Percentiles rank a stretch among this genome's conserved stretches.
phyloP scores from a whole-genome alignment of 2,797 vertebrate species.

The Acanthopagrus latus region DNA sequence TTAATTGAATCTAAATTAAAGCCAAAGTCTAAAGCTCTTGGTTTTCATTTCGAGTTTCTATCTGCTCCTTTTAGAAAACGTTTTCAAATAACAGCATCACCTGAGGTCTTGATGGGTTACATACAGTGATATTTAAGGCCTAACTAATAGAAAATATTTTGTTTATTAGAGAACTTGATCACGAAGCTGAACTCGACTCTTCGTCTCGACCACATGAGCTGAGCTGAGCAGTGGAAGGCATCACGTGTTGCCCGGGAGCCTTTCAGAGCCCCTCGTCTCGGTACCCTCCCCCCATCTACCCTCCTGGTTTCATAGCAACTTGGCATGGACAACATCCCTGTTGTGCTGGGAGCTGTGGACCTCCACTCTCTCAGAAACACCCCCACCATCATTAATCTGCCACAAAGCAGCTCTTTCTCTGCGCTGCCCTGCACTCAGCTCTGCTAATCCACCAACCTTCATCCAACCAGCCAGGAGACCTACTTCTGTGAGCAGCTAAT shows the following conservation, averaged over 20 bases:
- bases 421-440: slow-evolving; percentile 1
- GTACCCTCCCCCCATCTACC: neutral
- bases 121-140: too few relatives aligned
- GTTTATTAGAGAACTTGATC: neutral
- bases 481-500: neutral
- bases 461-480: neutral
- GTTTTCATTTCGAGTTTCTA: too few relatives aligned
- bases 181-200: neutral
- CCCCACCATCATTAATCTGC: slow-evolving; percentile 34
- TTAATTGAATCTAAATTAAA: too few relatives aligned
- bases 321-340: slow-evolving; percentile 55
- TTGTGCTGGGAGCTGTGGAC: slow-evolving; percentile 46
- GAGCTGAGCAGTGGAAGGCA: neutral
- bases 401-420: slow-evolving; percentile 70
- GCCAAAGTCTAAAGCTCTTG: too few relatives aligned
- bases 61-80: too few relatives aligned
- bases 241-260: slow-evolving; percentile 21
- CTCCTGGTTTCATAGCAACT: slow-evolving; percentile 52
- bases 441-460: neutral
- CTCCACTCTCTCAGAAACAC: slow-evolving; percentile 6
- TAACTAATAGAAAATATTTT: neutral
- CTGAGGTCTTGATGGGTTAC: too few relatives aligned
- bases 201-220: neutral
- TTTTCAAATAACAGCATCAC: too few relatives aligned
- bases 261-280: neutral